Evolutionary conservation across 2,113 vertebrate genomes (phyloP).

Genomic region (Carassius carassius): DNA sequence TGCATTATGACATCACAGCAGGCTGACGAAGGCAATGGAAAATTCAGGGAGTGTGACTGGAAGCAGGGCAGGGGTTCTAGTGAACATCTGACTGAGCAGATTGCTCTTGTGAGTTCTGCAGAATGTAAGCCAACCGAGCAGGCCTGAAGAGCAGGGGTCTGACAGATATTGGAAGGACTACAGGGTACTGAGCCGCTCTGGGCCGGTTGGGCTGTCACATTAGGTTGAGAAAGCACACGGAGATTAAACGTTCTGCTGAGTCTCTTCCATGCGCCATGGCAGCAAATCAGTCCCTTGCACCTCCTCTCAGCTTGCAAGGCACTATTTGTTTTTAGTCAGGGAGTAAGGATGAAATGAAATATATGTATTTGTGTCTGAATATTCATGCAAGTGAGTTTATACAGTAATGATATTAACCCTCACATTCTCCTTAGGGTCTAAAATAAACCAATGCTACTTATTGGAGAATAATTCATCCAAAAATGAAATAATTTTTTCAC

Average conservation of each 20-base stretch:
- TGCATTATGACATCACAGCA: slow-evolving; percentile 16
- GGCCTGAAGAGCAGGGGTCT: slow-evolving; percentile 47
- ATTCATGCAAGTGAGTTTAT: too few relatives aligned
- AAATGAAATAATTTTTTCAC: too few relatives aligned
- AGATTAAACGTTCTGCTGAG: slow-evolving; percentile 42
- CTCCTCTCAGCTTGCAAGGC: slow-evolving; percentile 31
- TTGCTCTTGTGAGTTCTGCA: slow-evolving; percentile 65
- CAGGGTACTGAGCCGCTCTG: slow-evolving; percentile 60
- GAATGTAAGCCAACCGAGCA: neutral
- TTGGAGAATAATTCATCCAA: too few relatives aligned
- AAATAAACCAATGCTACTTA: too few relatives aligned
- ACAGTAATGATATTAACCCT: too few relatives aligned
- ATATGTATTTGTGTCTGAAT: neutral
- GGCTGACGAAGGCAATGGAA: neutral
- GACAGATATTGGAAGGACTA: slow-evolving; percentile 67
- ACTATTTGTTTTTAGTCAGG: slow-evolving; percentile 9
- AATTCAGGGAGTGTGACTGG: slow-evolving; percentile 53
- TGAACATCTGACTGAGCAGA: slow-evolving; percentile 74
- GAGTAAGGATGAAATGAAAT: neutral
- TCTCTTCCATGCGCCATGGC: slow-evolving; percentile 60
- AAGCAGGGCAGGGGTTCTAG: slow-evolving; percentile 45
- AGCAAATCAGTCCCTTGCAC: slow-evolving; percentile 43
- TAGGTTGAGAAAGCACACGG: slow-evolving; percentile 65
- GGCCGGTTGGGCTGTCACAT: slow-evolving; percentile 71
- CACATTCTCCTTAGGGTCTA: too few relatives aligned